Evolutionary conservation across 2,113 vertebrate genomes (phyloP).

Genomic region (Aldabrachelys gigantea): DNA sequence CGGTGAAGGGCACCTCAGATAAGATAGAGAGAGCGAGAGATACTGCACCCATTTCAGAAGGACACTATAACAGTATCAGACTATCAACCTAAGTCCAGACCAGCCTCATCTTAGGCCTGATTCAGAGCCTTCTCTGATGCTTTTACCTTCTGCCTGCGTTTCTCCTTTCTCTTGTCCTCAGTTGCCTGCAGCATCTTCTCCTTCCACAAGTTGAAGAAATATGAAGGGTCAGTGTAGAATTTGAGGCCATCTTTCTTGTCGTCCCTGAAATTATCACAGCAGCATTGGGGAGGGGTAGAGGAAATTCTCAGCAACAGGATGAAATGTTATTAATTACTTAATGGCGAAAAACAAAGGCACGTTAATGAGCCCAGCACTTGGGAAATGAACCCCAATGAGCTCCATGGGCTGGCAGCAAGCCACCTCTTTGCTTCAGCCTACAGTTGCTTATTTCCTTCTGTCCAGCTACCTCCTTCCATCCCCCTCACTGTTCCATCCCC

Average conservation of each 20-base stretch:
- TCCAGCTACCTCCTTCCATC: not conserved
- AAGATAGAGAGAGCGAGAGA: not conserved
- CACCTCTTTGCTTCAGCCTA: not conserved
- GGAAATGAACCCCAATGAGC: not conserved
- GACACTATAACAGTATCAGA: not conserved
- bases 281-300: not conserved
- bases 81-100: fast-evolving
- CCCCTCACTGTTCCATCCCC: not conserved
- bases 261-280: conserved; percentile 77
- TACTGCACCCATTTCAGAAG: fast-evolving
- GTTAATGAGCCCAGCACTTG: not conserved
- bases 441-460: not conserved
- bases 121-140: fast-evolving
- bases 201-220: conserved; percentile 96
- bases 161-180: conserved; percentile 94
- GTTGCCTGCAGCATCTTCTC: conserved; percentile 97
- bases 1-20: not conserved
- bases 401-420: not conserved
- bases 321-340: not conserved
- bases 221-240: conserved; percentile 94
- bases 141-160: conserved; percentile 90
- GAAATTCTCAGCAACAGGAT: not conserved
- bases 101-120: not conserved
- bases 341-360: no score
- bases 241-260: conserved; percentile 93